Evolutionary conservation across 2,888 invertebrate species (phyloP).

Genomic region (Zele albiditarsus): DNA sequence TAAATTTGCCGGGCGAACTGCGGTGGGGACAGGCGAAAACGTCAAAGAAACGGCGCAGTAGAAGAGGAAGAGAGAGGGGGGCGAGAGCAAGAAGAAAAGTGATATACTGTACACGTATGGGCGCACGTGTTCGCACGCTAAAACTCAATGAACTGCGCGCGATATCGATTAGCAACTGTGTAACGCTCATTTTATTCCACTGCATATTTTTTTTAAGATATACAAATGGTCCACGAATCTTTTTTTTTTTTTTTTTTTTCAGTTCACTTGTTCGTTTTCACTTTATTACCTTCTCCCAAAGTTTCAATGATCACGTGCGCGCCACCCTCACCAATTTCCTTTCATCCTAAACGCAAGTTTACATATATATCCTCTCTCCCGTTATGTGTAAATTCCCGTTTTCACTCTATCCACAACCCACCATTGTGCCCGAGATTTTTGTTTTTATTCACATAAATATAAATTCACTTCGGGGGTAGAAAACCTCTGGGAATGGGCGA

Average conservation of each 20-base stretch:
- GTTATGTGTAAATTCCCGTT: conserved; percentile 38
- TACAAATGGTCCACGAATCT: conserved; percentile 40
- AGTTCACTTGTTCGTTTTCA: not conserved
- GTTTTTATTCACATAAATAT: not conserved
- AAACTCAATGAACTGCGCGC: conserved; percentile 68
- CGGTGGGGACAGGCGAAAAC: conserved; percentile 12
- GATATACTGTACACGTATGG: conserved; percentile 34
- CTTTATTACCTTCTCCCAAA: conserved; percentile 42
- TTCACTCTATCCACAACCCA: conserved; percentile 21
- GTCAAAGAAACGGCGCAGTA: conserved; percentile 27
- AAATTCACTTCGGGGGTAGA: not conserved
- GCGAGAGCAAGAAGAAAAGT: conserved; percentile 21
- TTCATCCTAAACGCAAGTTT: conserved; percentile 7
- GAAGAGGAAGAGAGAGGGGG: conserved; percentile 4
- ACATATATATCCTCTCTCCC: conserved; percentile 25
- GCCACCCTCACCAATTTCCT: conserved; percentile 37
- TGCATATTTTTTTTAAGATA: conserved; percentile 41
- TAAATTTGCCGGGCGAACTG: conserved; percentile 46
- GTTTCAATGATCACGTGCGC: conserved; percentile 45
- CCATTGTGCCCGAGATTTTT: conserved; percentile 25
- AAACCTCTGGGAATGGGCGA: not conserved
- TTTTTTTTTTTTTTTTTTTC: conserved; percentile 19
- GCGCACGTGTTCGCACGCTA: conserved; percentile 57
- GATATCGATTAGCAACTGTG: conserved; percentile 61
- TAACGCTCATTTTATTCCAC: conserved; percentile 61